A percentile compares a stretch with the other conserved stretches of the same genome.
Evolutionary conservation across 2,797 vertebrate genomes (phyloP).

Genomic region (Hybognathus amarus): DNA sequence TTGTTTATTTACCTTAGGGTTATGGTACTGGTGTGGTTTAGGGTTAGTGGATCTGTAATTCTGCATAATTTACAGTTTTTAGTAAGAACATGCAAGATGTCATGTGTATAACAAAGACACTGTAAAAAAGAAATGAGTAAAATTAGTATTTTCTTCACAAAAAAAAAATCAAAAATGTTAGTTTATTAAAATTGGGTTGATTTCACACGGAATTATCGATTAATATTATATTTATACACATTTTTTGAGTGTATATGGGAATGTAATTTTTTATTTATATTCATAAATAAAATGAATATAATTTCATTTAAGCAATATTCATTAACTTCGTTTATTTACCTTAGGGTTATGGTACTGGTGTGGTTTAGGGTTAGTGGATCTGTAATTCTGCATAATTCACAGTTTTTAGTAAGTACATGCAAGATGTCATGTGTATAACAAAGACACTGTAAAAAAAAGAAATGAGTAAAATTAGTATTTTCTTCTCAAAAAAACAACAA

Average conservation of each 20-base stretch:
- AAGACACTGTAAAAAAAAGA: background rate
- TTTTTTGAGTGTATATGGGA: no score
- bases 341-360: no score
- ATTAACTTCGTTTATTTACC: background rate
- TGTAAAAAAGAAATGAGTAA: background rate
- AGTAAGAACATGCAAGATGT: background rate
- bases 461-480: background rate
- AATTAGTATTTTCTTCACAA: background rate
- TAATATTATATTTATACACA: no score
- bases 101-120: background rate
- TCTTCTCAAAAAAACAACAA: no score
- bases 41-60: background rate
- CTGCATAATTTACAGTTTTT: background rate
- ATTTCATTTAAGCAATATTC: background rate
- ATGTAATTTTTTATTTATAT: no score
- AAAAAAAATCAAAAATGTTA: no score
- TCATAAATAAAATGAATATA: no score
- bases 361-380: background rate
- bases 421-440: background rate
- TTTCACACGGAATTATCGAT: no score
- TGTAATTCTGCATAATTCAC: background rate
- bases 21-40: background rate
- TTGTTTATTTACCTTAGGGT: no score
- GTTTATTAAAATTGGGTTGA: no score
- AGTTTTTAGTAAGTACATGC: background rate